Evolutionary conservation across 2,888 invertebrate species (phyloP), one percentile per base, ranked within the genome.

Genomic region (Archaeoteleia sp.): DNA sequence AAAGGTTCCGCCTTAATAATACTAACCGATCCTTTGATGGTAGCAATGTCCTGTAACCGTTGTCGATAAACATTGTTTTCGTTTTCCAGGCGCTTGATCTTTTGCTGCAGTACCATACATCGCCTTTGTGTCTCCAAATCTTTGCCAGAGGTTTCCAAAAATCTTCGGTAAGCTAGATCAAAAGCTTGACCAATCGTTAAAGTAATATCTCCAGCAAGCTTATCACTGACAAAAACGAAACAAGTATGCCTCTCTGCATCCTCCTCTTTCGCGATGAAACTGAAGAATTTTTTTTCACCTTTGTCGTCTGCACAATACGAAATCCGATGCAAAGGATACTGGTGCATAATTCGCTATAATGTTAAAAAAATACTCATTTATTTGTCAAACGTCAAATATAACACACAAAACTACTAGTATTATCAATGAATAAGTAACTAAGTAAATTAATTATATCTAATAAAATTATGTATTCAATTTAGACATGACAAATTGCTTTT

Each of bases 251-350:
- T 91, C 78, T 96, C 95, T 45, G 90, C 90, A 67, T 84, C 82
- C 57, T 85, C 88, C 77, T 92, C 92, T 85, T 96, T 96, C 29
- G 95, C 96, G 71, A 97, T 96, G 86, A 96, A 97, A 5, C 95
- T 95, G 87, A 98, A 97, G 87, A 97, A 97, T 77, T 95, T 94
- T 86, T 97, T 98, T 76, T 97, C 97, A 46, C 96, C 95, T 85
- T 98, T 98, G 86, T 98, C 98, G 84, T 98, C 98, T 0, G 98
- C 98, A 87, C 98, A 98, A 87, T 98, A 98, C 0, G 97, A 98
- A 87, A 98, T 98, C 87, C 97, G 91, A 86, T 98, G 97, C 37
- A 98, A 88, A 0, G 98, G 98, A 86, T 97, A 98, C 86, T 97
- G 96, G 86, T 97, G 94, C 82, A 97, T 89, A 57, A 97, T 95